Evolutionary conservation across 1,140 invertebrate species (phyloP), one percentile per base, ranked within the genome.

Genomic region (Neodiprion virginianus): DNA sequence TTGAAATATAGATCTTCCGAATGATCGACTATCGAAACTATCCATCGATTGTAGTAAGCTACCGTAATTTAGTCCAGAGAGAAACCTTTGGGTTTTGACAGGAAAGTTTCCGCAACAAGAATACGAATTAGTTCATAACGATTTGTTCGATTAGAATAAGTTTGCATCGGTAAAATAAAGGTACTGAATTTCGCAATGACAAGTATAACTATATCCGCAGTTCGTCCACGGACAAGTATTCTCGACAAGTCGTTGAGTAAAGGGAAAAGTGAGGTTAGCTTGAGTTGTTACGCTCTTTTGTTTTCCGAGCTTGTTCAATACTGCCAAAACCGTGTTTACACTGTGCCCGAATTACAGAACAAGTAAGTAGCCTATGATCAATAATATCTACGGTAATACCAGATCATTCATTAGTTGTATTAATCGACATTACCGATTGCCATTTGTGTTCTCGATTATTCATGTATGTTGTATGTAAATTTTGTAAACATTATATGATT

Each of bases 291-390:
- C 90, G 97, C 98, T 1, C 89, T 99, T 69, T 89, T 99, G 66
- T 99, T 99, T 88, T 98, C 97, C 4, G 98, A 99, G 92, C 93
- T 99, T 72, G 97, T 99, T 7, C 97, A 99, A 86, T 99, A 99
- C 88, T 98, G 96, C 85, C 98, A 99, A 88, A 98, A 97, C 88
- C 92, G 96, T 84, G 97, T 97, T 23, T 96, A 96, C 80, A 98
- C 96, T 10, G 96, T 99, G 65, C 94, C 96, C 28, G 98, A 99
- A 86, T 89, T 99, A 67, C 98, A 99, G 86, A 95, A 91, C 79
- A 98, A 95, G 96, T 97, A 90, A 88, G 88, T 83, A 53, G 67
- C 75, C 78, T 65, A n/a, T 71, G 11, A 23, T 21, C 66, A 65
- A 21, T 23, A 23, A 48, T 71, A 40, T 40, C 28, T 40, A 40